Percentiles rank a stretch among this genome's conserved stretches.
Conservation (phyloP, 2,113 vertebrate species). For the Rostratula benghalensis region DNA sequence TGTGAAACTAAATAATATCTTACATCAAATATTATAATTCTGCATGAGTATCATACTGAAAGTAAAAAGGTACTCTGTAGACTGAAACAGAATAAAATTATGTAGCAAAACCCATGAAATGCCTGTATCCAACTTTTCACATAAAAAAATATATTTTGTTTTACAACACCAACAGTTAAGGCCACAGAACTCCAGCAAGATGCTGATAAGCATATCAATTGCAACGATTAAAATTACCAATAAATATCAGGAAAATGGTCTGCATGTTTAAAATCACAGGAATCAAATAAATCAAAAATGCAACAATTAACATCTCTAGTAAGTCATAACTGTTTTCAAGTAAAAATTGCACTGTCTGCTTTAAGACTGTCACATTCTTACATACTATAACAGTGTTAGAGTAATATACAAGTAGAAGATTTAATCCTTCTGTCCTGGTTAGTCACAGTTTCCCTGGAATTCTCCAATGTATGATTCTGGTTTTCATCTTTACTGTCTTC, state of each 20-base stretch:
- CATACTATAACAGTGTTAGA: constrained; percentile 47
- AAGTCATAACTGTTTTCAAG: constrained; percentile 70
- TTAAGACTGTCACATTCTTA: constrained; percentile 40
- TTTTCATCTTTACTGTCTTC: constrained; percentile 65
- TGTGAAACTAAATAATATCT: constrained; percentile 38
- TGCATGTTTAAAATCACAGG: constrained; percentile 48
- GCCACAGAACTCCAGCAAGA: constrained; percentile 68
- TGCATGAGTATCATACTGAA: constrained; percentile 1
- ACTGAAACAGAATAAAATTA: constrained; percentile 45
- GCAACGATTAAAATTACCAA: constrained; percentile 60
- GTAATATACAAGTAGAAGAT: constrained; percentile 67
- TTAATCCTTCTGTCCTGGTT: constrained; percentile 64
- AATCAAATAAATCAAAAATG: constrained; percentile 37
- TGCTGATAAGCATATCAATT: constrained; percentile 35
- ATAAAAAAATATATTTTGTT: constrained; percentile 71
- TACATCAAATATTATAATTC: not conserved
- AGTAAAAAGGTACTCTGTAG: constrained; percentile 1
- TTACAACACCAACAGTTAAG: constrained; percentile 73
- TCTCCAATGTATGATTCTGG: constrained; percentile 57
- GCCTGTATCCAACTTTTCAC: constrained; percentile 41
- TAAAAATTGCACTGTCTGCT: constrained; percentile 58
- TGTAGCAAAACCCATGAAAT: constrained; percentile 50
- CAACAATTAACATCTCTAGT: constrained; percentile 30
- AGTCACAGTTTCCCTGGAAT: constrained; percentile 34
- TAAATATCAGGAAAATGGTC: constrained; percentile 71